phyloP scores from a whole-genome alignment of 2,888 invertebrate species.

The Matsumyia berberina region DNA sequence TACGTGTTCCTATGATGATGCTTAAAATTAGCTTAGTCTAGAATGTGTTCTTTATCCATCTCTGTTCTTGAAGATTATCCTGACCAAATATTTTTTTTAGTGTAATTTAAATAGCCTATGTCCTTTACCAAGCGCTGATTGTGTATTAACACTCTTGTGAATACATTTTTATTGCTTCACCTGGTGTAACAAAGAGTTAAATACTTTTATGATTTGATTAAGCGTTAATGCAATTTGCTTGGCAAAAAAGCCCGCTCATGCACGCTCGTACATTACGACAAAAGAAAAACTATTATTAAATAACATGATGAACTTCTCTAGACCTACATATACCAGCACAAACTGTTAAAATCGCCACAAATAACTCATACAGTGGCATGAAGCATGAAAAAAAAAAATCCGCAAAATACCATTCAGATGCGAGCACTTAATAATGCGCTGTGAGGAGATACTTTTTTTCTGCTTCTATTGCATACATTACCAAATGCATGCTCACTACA shows the following conservation, averaged over 20 bases:
- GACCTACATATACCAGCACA: constrained; percentile 60
- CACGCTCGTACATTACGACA: background rate
- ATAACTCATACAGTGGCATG: constrained; percentile 28
- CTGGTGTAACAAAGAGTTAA: too few species aligned
- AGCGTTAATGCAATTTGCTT: constrained; percentile 21
- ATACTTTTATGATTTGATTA: constrained; percentile 17
- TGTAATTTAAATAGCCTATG: too few species aligned
- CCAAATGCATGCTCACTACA: constrained; percentile 5
- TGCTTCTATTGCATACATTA: constrained; percentile 37
- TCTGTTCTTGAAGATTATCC: too few species aligned
- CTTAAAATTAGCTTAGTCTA: too few species aligned
- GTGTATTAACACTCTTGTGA: too few species aligned
- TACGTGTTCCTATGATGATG: too few species aligned
- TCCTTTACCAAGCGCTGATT: too few species aligned
- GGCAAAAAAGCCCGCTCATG: constrained; percentile 23
- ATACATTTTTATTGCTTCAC: too few species aligned
- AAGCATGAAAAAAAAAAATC: constrained; percentile 25
- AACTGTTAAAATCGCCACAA: background rate
- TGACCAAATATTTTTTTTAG: too few species aligned
- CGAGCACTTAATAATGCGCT: constrained; percentile 34
- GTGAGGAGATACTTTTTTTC: constrained; percentile 27
- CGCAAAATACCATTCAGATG: constrained; percentile 47
- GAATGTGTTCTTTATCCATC: too few species aligned
- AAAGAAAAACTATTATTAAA: constrained; percentile 42
- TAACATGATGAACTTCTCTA: constrained; percentile 33